A percentile compares a stretch with the other conserved stretches of the same genome.
These are phyloP conservation scores for Erethizon dorsatum DNA, from an alignment of 2,797 vertebrate genomes.

Conservation along the genomic window DNA sequence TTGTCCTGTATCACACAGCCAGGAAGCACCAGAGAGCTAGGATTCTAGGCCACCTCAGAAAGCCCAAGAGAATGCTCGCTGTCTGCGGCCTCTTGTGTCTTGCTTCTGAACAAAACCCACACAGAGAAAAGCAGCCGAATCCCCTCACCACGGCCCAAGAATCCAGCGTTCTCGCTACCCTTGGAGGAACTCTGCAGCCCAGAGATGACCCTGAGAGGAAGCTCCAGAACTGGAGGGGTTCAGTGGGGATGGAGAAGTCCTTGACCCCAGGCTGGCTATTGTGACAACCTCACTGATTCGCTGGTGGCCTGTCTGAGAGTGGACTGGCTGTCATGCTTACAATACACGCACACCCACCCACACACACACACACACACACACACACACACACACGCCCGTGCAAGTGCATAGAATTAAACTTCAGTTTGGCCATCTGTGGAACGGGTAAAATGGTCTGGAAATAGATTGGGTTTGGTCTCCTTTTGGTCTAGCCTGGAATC, in stretches of 20 bases:
- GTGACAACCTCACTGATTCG: neutral
- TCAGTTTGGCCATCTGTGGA: neutral
- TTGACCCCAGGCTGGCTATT: neutral
- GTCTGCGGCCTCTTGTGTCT: neutral
- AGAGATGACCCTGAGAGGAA: neutral
- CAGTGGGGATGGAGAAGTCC: neutral
- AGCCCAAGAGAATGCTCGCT: neutral
- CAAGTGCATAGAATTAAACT: neutral
- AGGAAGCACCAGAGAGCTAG: neutral
- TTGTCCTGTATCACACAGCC: rapidly evolving
- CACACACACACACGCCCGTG: too few species aligned
- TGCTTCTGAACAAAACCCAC: neutral
- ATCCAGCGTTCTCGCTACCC: neutral
- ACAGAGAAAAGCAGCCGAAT: neutral
- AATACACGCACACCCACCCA: neutral
- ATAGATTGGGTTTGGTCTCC: neutral
- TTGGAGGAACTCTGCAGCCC: neutral
- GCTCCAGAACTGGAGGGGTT: neutral
- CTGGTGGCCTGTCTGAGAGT: neutral
- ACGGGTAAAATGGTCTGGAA: neutral
- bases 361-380: neutral
- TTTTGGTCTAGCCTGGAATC: neutral
- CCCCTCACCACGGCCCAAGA: neutral
- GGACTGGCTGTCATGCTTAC: neutral
- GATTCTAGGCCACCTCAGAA: neutral